A percentile compares a stretch with the other conserved stretches of the same genome.
phyloP scores from a whole-genome alignment of 2,113 vertebrate genomes.

The Athene noctua region DNA sequence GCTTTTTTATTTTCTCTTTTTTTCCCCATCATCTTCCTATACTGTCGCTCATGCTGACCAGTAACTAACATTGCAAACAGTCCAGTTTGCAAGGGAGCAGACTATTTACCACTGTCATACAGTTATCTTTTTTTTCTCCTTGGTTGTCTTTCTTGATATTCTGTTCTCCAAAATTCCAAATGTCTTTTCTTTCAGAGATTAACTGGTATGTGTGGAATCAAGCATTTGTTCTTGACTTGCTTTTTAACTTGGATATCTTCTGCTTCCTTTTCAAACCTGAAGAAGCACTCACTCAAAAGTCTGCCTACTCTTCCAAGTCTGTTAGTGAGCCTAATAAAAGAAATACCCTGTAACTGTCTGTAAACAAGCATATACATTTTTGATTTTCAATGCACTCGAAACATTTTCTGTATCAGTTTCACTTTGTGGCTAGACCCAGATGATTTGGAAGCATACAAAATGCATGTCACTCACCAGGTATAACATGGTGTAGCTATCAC shows the following conservation, averaged over 20 bases:
- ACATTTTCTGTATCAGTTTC: not conserved
- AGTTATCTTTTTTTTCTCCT: not conserved
- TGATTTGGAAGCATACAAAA: not conserved
- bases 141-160: not conserved
- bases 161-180: not conserved
- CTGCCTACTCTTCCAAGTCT: not conserved
- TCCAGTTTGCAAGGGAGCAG: not conserved
- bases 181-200: not conserved
- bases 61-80: not conserved
- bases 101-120: not conserved
- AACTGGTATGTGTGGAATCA: not conserved
- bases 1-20: not conserved
- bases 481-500: constrained; percentile 92
- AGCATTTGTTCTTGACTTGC: not conserved
- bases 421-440: not conserved
- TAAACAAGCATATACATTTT: not conserved
- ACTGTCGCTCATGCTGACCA: not conserved
- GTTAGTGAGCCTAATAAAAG: not conserved
- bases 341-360: not conserved
- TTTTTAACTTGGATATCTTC: not conserved
- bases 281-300: not conserved
- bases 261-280: not conserved
- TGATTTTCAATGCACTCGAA: not conserved
- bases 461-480: constrained; percentile 83
- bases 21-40: not conserved